Conservation (phyloP, 1,140 invertebrate genomes). For the Theocolax elegans region DNA sequence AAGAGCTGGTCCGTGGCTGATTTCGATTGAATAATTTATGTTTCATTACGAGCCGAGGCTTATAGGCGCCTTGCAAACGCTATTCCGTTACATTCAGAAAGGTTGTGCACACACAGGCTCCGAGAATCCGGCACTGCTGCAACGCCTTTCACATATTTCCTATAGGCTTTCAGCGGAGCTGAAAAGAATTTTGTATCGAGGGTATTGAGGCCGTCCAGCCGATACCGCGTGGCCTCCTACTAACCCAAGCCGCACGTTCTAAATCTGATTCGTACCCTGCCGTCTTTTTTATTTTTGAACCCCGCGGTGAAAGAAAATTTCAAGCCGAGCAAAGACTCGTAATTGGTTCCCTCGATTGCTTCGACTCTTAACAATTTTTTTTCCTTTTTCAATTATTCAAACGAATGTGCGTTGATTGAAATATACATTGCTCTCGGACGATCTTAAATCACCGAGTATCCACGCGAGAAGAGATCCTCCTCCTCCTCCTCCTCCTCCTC, state of each 20-base stretch:
- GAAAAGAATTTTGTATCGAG: conserved; percentile 69
- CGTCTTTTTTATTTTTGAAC: neutral
- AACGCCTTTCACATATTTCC: conserved; percentile 66
- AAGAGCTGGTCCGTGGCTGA: conserved; percentile 52
- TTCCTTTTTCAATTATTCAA: conserved; percentile 35
- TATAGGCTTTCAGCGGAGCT: conserved; percentile 62
- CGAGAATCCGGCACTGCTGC: conserved; percentile 48
- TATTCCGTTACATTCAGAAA: conserved; percentile 61
- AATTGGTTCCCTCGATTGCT: conserved; percentile 30
- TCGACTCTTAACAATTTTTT: conserved; percentile 45
- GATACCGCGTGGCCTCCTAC: conserved; percentile 21
- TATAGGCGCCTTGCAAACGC: conserved; percentile 65
- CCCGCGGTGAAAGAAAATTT: conserved; percentile 31
- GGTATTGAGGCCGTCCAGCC: conserved; percentile 61
- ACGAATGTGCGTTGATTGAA: neutral
- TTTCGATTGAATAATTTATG: conserved; percentile 69
- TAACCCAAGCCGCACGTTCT: conserved; percentile 27
- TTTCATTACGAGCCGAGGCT: conserved; percentile 65
- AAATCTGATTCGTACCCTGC: conserved; percentile 47
- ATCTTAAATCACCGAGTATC: no score
- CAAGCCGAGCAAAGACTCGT: neutral
- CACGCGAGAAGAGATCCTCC: no score
- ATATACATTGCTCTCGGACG: neutral
- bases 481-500: no score
- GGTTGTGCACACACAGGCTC: conserved; percentile 59